Conservation (phyloP, 1,140 invertebrate genomes). For the Microplitis demolitor region DNA sequence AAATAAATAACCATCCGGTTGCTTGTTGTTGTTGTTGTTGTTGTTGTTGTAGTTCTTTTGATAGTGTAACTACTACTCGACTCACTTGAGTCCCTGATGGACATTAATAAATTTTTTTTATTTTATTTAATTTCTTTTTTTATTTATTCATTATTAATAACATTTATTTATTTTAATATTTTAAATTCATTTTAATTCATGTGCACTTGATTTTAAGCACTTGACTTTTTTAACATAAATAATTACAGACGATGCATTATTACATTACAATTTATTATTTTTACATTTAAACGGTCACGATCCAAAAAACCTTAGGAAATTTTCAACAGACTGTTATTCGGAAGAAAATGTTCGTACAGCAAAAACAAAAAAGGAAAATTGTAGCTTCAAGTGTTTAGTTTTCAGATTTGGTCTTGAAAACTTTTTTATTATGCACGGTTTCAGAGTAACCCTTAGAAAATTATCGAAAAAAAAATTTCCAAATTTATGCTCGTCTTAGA, state of each 20-base stretch:
- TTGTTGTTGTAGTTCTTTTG: constrained; percentile 3
- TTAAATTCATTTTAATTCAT: not conserved
- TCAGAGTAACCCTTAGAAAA: too few relatives aligned
- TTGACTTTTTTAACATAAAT: not conserved
- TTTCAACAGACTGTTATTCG: too few relatives aligned
- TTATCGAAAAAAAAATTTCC: too few relatives aligned
- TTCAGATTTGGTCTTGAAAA: too few relatives aligned
- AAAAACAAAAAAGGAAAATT: too few relatives aligned
- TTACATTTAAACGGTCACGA: too few relatives aligned
- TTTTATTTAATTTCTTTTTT: not conserved
- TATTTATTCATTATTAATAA: not conserved
- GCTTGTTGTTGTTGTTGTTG: not conserved
- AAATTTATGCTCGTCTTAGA: too few relatives aligned
- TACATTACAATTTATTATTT: not conserved
- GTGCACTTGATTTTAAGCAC: not conserved
- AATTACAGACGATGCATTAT: not conserved
- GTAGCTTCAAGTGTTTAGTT: too few relatives aligned
- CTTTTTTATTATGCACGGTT: too few relatives aligned
- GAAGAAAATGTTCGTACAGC: too few relatives aligned
- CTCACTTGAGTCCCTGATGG: constrained; percentile 42
- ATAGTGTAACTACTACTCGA: constrained; percentile 26
- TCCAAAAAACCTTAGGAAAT: too few relatives aligned
- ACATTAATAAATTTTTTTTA: not conserved
- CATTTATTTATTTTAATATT: not conserved
- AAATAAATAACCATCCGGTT: not conserved